Conservation (phyloP, 2,888 invertebrate genomes). For the Petrolisthes manimaculis region DNA sequence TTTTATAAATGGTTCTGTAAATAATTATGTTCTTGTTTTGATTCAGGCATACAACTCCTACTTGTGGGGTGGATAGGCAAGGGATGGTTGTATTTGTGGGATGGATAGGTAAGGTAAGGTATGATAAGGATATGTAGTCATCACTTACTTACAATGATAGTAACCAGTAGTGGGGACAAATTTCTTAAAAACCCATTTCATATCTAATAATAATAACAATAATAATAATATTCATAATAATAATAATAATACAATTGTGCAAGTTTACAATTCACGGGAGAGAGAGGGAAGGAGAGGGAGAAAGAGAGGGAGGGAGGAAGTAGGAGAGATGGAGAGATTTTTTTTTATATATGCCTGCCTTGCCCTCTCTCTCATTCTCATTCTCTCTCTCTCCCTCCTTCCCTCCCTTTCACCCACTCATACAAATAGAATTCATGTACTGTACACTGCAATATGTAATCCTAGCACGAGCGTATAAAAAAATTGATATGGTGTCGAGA, state of each 20-base stretch:
- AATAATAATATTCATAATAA: too few relatives aligned
- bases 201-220: too few relatives aligned
- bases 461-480: slow-evolving; percentile 18
- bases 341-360: too few relatives aligned
- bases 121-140: not conserved
- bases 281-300: not conserved
- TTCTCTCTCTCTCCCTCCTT: not conserved
- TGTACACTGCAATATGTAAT: not conserved
- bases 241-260: too few relatives aligned
- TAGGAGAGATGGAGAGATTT: not conserved
- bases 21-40: not conserved
- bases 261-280: not conserved
- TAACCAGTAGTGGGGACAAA: too few relatives aligned
- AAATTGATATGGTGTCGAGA: slow-evolving; percentile 11
- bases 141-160: too few relatives aligned
- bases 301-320: not conserved
- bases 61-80: not conserved
- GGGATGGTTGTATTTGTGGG: not conserved
- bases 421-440: too few relatives aligned
- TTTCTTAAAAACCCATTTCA: too few relatives aligned
- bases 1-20: too few relatives aligned
- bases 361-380: slow-evolving; percentile 3
- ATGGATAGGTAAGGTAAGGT: not conserved
- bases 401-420: too few relatives aligned
- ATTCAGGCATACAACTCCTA: slow-evolving; percentile 10